Evolutionary conservation across 64 coral and sea anemone genomes (phyloP).

Genomic region (Dendrophyllia cribrosa): DNA sequence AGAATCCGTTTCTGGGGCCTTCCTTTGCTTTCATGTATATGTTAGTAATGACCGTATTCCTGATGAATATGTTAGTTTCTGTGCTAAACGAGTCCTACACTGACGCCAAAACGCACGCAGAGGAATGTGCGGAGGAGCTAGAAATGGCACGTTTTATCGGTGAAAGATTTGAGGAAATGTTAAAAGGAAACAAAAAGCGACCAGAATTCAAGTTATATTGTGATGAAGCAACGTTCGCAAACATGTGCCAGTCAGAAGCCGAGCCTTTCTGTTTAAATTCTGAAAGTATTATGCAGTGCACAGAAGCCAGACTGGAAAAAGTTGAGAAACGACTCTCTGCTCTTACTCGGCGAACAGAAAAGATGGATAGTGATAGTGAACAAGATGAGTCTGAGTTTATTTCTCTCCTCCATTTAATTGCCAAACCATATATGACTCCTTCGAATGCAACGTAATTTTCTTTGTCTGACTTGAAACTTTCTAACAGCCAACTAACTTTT

Average conservation of each 20-base stretch:
- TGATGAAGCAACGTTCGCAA: neutral
- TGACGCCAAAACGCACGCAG: slow-evolving; percentile 12
- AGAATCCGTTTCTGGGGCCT: slow-evolving; percentile 11
- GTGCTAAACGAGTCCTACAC: slow-evolving; percentile 45
- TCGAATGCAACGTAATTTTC: too few relatives aligned
- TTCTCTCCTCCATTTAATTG: neutral
- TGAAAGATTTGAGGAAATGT: slow-evolving; percentile 10
- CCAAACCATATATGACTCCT: neutral
- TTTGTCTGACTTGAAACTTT: too few relatives aligned
- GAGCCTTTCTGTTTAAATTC: slow-evolving; percentile 28
- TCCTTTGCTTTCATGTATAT: slow-evolving; percentile 30
- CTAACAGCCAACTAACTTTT: too few relatives aligned
- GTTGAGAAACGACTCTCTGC: neutral
- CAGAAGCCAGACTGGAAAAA: neutral
- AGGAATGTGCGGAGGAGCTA: slow-evolving; percentile 29
- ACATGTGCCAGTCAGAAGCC: slow-evolving; percentile 22
- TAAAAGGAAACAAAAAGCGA: neutral
- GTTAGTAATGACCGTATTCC: slow-evolving; percentile 19
- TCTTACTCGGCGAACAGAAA: neutral
- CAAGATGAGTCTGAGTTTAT: neutral
- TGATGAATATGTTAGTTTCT: slow-evolving; percentile 50
- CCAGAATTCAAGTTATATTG: slow-evolving; percentile 12
- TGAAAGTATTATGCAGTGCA: neutral
- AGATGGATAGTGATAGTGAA: neutral
- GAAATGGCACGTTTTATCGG: slow-evolving; percentile 63